Evolutionary conservation across 1,140 invertebrate genomes (phyloP), one percentile per base, ranked within the genome.

Genomic region (Trachymyrmex cornetzi): DNA sequence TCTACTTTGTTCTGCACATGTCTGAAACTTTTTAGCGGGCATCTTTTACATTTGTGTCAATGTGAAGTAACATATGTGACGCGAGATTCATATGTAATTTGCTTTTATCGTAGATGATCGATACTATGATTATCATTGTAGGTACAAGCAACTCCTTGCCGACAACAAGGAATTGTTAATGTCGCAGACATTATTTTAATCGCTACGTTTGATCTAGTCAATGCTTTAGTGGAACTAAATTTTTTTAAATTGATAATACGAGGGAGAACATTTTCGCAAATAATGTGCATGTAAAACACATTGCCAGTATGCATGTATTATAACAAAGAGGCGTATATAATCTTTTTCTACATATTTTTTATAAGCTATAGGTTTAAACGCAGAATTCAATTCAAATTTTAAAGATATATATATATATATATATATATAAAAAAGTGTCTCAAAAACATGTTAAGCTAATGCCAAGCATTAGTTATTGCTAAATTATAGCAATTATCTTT

Each of bases 341-440:
- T 72, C 53, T 57, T 71, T 81, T 81, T 82, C 34, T 27, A 82
- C 22, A 61, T 82, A 59, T 82, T 82, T 81, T 81, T 72, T 82
- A 72, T 82, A 82, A 82, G 24, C 38, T 74, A 48, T 82, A 61
- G 24, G 38, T 74, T 82, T 82, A 82, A 74, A 82, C 16, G 3
- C 38, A 48, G 1, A 44, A 82, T 82, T 61, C 55, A 74, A 74
- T 80, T 80, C n/a, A 53, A 30, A 53, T 80, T 53, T 53, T 24
- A 82, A 27, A 72, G n/a, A 79, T 59, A 74, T 61, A n/a, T n/a
- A n/a, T n/a, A n/a, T n/a, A n/a, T 48, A 63, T 63, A 61, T 16
- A 44, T 63, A 53, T 44, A 81, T 44, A 55, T 81, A 48, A n/a
- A 44, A n/a, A 72, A 30, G 9, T 30, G 22, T 82, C 57, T 74